Base-by-base conservation (phyloP, 1,140 invertebrate genomes). In the Hypsibius dujardini region DNA sequence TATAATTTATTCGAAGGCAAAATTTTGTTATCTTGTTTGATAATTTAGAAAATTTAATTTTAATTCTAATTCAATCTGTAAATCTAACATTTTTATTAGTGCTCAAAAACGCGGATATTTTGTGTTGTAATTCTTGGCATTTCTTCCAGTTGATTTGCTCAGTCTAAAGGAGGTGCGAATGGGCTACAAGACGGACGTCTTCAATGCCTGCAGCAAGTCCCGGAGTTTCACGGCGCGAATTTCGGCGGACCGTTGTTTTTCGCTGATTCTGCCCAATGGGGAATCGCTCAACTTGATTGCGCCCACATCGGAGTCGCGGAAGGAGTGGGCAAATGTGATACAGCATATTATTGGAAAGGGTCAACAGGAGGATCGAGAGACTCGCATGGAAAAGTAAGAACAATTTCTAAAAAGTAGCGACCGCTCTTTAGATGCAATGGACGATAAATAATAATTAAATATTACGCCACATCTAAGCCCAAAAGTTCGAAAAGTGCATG, bases 151-250 rank as follows among this genome's bases (percentile, higher is more conserved):
- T 72, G 79, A 79, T 42, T 72, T 82, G 1, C 72, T 74, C 42
- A 78, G 81, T 40, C 80, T 82, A n/a, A 73, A 77, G 59, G 82
- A 82, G 69, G 76, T 83, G 14, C 74, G 81, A 40, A 75, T 76
- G 72, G 82, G 81, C 46, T 82, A 80, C 79, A 78, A 79, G 67
- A 81, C 81, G 2, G 81, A 82, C 74, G 78, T 76, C 2, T 82
- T 82, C 74, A 81, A 82, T 56, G 7, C n/a, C 7, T 56, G 50
- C 50, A n/a, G n/a, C n/a, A n/a, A 56, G 7, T 7, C 7, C n/a
- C 7, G n/a, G n/a, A 56, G n/a, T 12, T 56, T 56, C n/a, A n/a
- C n/a, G 7, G 50, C 50, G 7, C 7, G n/a, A 56, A 12, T 56
- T n/a, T n/a, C 50, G 0, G 50, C 7, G n/a, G 50, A 56, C n/a